Evolutionary conservation across 1,140 invertebrate species (phyloP), one percentile per base, ranked within the genome.

Genomic region (Macrobrachium nipponense): DNA sequence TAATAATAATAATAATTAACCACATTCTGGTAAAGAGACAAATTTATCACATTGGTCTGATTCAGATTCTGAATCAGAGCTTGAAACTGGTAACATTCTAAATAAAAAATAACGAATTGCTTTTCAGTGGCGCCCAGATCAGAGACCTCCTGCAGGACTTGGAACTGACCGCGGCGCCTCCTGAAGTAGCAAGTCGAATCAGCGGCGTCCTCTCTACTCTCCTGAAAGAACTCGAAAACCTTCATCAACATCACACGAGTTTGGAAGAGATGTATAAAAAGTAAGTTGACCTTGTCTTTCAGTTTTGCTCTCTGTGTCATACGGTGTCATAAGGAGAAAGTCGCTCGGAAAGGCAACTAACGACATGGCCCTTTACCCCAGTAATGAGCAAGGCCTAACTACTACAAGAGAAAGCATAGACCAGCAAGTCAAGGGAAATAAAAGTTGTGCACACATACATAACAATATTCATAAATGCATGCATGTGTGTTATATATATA

Each of bases 71-170:
- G 4, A 36, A 2, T 36, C 27, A 36, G 27, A 4, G 27, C 62
- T 64, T 20, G 62, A 17, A 64, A 64, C 62, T n/a, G 18, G 5
- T 27, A 72, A 7, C n/a, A 6, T 12, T 17, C 44, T 51, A 18
- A 36, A 20, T 18, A 44, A 2, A n/a, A 20, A 7, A n/a, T 11
- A n/a, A 15, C 17, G 18, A 23, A 15, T 27, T 60, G 17, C 59
- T 1, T 59, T 14, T 23, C 84, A 86, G 84, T 59, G 84, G 84
- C 14, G 84, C 83, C 60, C 88, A 89, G 78, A 88, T 89, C 72
- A 36, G 80, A 17, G 78, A 91, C n/a, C 87, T 93, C 17, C 92
- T 92, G 82, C 91, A 92, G 87, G 90, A 91, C 51, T 90, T 93
- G 11, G 91, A 92, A 89, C 89, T 88, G 2, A 88, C 89, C 10